A percentile compares a stretch with the other conserved stretches of the same genome.
Evolutionary conservation across 2,113 vertebrate genomes (phyloP).

Genomic region (Hydropotes inermis): DNA sequence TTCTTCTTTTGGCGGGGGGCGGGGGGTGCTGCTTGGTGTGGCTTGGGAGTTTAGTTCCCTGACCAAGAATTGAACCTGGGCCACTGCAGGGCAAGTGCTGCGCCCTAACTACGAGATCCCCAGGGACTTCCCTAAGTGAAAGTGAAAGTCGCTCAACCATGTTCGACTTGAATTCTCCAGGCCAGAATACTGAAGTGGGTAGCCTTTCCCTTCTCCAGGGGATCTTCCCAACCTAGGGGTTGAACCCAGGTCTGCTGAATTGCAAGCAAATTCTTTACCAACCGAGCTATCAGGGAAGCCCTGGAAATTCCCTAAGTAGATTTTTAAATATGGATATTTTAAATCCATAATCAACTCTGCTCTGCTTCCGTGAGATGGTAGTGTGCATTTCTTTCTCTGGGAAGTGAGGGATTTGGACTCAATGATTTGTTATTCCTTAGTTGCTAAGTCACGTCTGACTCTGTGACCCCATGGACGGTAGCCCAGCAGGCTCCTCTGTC

Average conservation of each 20-base stretch:
- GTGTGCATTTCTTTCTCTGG: neutral
- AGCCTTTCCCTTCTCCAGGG: neutral
- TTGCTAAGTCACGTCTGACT: neutral
- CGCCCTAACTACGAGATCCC: fast-evolving
- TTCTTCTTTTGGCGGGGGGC: neutral
- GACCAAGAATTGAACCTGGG: neutral
- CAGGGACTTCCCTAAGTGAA: neutral
- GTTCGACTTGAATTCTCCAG: neutral
- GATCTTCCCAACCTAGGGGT: neutral
- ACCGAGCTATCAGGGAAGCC: neutral
- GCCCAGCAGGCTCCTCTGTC: neutral
- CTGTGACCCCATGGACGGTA: neutral
- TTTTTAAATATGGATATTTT: neutral
- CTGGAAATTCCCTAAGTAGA: neutral
- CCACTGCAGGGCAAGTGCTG: neutral
- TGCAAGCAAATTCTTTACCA: neutral
- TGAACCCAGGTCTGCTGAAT: neutral
- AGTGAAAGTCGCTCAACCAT: fast-evolving
- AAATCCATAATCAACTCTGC: neutral
- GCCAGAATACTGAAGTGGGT: neutral
- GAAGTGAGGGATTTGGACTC: neutral
- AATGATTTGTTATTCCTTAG: neutral
- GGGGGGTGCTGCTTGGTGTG: neutral
- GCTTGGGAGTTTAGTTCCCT: neutral
- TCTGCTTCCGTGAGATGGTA: neutral